phyloP scores from a whole-genome alignment of 1,140 invertebrate species.

The Yoshiicerus persimilis region DNA sequence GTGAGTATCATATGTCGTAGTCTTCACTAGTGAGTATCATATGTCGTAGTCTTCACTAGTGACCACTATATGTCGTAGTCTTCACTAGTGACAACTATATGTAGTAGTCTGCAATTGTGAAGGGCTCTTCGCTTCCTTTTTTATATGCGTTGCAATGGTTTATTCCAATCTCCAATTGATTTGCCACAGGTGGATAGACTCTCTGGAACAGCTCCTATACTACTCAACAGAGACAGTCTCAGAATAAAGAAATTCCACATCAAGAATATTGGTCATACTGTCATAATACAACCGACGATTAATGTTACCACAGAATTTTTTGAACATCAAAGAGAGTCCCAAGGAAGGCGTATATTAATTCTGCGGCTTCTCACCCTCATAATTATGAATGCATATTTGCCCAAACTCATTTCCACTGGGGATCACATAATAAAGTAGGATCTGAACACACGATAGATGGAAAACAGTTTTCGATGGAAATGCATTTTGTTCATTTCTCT shows the following conservation, averaged over 20 bases:
- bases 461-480: background rate
- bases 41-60: no score
- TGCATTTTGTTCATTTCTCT: conserved; percentile 9
- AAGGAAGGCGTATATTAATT: no score
- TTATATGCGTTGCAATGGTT: background rate
- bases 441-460: conserved; percentile 8
- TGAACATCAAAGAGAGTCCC: no score
- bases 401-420: conserved; percentile 25
- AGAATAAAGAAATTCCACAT: background rate
- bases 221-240: background rate
- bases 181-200: background rate
- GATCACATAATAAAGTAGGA: background rate
- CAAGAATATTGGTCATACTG: background rate
- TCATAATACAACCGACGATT: background rate
- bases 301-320: background rate
- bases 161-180: background rate
- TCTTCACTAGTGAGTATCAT: no score
- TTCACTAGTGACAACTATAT: no score
- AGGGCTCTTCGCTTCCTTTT: no score
- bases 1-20: no score
- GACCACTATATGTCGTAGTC: no score
- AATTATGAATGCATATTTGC: conserved; percentile 5
- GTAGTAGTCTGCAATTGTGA: background rate
- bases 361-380: no score
- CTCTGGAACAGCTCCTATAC: background rate